phyloP scores from a whole-genome alignment of 2,797 vertebrate species.

The Sebastes variabilis region DNA sequence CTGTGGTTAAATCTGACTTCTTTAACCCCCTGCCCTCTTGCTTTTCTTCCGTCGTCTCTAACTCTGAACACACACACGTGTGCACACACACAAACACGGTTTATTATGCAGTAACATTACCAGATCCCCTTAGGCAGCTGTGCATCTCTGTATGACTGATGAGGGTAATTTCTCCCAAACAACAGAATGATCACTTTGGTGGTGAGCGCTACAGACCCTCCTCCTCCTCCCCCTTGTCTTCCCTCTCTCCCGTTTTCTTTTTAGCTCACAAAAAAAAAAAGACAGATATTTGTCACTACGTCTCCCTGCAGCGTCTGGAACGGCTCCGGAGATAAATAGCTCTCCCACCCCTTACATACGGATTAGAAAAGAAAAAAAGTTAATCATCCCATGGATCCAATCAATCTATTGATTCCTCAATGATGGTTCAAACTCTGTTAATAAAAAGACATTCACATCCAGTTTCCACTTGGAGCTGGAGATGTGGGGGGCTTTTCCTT shows the following conservation, averaged over 20 bases:
- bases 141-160: slow-evolving; percentile 87
- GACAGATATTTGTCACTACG: slow-evolving; percentile 65
- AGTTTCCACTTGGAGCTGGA: slow-evolving; percentile 35
- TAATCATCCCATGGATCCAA: slow-evolving; percentile 29
- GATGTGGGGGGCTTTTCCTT: slow-evolving; percentile 41
- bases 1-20: slow-evolving; percentile 69
- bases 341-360: background rate
- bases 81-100: slow-evolving; percentile 59
- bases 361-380: slow-evolving; percentile 15
- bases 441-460: slow-evolving; percentile 38
- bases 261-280: slow-evolving; percentile 59
- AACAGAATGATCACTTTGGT: slow-evolving; percentile 86
- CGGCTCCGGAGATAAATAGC: slow-evolving; percentile 51
- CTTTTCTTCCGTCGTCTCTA: slow-evolving; percentile 18
- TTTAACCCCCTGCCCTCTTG: slow-evolving; percentile 70
- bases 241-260: slow-evolving; percentile 45
- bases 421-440: slow-evolving; percentile 19
- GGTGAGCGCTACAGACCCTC: slow-evolving; percentile 67
- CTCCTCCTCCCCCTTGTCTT: slow-evolving; percentile 47
- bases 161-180: slow-evolving; percentile 89
- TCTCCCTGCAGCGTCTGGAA: slow-evolving; percentile 64
- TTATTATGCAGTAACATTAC: slow-evolving; percentile 84
- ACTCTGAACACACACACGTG: slow-evolving; percentile 17
- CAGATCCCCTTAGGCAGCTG: slow-evolving; percentile 84
- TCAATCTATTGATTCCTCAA: slow-evolving; percentile 31